Evolutionary conservation across 2,797 vertebrate genomes (phyloP), one percentile per base, ranked within the genome.

Genomic region (Gymnopithys bicolor): DNA sequence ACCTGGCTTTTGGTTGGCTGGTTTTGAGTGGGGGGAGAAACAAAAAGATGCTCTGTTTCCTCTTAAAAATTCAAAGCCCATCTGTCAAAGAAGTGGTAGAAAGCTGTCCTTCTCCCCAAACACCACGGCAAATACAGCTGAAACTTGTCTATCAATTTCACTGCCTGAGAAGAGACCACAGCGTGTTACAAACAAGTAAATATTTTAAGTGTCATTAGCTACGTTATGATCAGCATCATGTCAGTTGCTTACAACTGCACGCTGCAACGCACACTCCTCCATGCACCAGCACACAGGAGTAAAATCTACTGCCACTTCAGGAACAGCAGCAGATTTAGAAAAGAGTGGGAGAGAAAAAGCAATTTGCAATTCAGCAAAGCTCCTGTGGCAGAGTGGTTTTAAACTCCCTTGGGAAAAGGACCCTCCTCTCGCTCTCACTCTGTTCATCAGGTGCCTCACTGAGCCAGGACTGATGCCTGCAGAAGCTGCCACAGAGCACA

Each of bases 261-360:
- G 1, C 51, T 7, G 60, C 73, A 55, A 53, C n/a, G 11, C 60
- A 18, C 52, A 2, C 19, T 52, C 71, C 56, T 39, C 70, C 73
- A 2, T 6, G 59, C 28, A 46, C 27, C 6, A 41, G 21, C 52
- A 46, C 93, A 48, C 66, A 18, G 0, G 3, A 92, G 74, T 27
- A 64, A 70, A 55, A 88, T 2, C 75, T 5, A 25, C 58, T 12
- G 51, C 55, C 62, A 35, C 67, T 63, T 45, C 89, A 30, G 48
- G 28, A 46, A 60, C 66, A 76, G 82, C 78, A 66, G 82, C 89
- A 87, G 81, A 90, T 91, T 92, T 83, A 74, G 90, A 79, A 82
- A 63, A 74, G 82, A 83, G 85, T 69, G 67, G 91, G 93, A 95
- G 76, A 94, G 55, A 63, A 93, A 73, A 1, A 24, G 66, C 59